Conservation (phyloP, 2,888 invertebrate genomes). For the Adela reaumurella region DNA sequence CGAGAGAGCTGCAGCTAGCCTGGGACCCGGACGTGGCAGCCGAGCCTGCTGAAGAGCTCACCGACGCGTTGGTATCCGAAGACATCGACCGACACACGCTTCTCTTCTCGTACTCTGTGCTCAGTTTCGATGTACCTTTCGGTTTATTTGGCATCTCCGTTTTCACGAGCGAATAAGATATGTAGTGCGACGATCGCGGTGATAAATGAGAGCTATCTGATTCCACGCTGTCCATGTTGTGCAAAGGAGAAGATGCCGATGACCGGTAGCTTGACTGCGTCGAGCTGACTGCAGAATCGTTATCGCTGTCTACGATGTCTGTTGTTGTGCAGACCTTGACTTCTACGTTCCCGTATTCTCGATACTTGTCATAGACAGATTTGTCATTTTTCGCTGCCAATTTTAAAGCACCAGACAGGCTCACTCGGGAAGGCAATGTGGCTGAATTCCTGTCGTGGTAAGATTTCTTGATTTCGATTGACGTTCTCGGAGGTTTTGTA, state of each 20-base stretch:
- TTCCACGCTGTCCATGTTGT: constrained; percentile 58
- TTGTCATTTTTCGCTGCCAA: constrained; percentile 28
- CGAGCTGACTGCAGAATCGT: constrained; percentile 85
- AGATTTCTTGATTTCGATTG: constrained; percentile 25
- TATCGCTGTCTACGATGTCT: constrained; percentile 71
- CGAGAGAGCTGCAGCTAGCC: constrained; percentile 64
- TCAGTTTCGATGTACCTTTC: constrained; percentile 27
- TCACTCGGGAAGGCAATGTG: constrained; percentile 19
- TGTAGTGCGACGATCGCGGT: constrained; percentile 37
- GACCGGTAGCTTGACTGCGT: constrained; percentile 77
- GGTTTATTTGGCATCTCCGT: constrained; percentile 36
- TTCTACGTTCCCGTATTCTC: constrained; percentile 42
- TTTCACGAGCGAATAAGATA: constrained; percentile 39
- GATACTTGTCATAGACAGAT: constrained; percentile 25
- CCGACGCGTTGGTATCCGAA: constrained; percentile 69
- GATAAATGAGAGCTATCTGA: constrained; percentile 52
- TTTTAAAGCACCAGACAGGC: constrained; percentile 17
- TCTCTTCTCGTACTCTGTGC: constrained; percentile 49
- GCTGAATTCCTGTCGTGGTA: constrained; percentile 18
- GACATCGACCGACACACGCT: constrained; percentile 65
- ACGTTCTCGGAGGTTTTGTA: constrained; percentile 23
- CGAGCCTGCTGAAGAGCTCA: constrained; percentile 66
- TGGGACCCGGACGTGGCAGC: constrained; percentile 72
- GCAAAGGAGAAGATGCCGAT: constrained; percentile 72
- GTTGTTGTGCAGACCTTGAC: constrained; percentile 44